These are phyloP conservation scores for Zygaena filipendulae DNA, from an alignment of 2,888 invertebrate species.

Conservation along the genomic window DNA sequence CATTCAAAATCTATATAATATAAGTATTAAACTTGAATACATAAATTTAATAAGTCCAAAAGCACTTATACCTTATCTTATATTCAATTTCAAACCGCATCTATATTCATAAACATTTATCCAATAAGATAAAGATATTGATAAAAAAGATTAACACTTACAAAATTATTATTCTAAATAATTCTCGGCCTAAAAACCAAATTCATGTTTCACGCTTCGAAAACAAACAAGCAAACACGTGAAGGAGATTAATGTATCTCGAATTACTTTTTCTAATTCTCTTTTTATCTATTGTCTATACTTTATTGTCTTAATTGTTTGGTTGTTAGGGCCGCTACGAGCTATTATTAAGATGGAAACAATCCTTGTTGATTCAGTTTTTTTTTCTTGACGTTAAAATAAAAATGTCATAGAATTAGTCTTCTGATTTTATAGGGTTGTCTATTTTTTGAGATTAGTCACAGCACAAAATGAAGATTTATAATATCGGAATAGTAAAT, in stretches of 20 bases:
- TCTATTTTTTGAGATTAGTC: slow-evolving; percentile 1
- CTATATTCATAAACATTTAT: slow-evolving; percentile 23
- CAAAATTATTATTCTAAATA: too few species aligned
- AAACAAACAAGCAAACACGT: slow-evolving; percentile 41
- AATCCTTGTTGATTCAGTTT: slow-evolving; percentile 22
- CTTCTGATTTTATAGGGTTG: too few species aligned
- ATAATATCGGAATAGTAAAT: too few species aligned
- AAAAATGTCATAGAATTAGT: neutral
- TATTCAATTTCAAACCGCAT: too few species aligned
- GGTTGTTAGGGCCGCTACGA: slow-evolving; percentile 33
- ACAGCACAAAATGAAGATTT: too few species aligned
- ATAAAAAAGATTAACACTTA: too few species aligned
- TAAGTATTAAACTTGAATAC: too few species aligned
- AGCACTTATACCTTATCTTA: too few species aligned
- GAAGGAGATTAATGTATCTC: slow-evolving; percentile 46
- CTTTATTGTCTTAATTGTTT: slow-evolving; percentile 49
- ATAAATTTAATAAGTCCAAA: too few species aligned
- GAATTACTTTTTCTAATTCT: slow-evolving; percentile 18
- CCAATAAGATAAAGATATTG: slow-evolving; percentile 15
- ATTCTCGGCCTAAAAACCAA: too few species aligned
- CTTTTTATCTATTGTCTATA: slow-evolving; percentile 24
- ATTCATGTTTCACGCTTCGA: slow-evolving; percentile 37
- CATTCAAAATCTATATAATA: too few species aligned
- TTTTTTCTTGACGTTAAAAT: slow-evolving; percentile 19
- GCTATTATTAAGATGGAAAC: slow-evolving; percentile 41